Percentiles rank a stretch among this genome's conserved stretches.
Evolutionary conservation across 2,797 vertebrate genomes (phyloP).

Genomic region (Periophthalmus magnuspinnatus): DNA sequence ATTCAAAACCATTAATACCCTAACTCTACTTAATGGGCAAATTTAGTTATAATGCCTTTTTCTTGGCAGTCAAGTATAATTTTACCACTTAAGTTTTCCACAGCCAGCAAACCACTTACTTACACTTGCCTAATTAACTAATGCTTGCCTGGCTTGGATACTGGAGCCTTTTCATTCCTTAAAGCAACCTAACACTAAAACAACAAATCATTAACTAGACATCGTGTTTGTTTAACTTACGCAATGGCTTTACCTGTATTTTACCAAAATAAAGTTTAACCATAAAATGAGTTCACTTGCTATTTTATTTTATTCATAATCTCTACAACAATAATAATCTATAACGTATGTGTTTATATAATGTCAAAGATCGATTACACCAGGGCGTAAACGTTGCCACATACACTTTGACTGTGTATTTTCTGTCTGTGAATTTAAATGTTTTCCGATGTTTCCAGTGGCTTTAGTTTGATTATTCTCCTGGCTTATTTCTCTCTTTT

Average conservation of each 20-base stretch:
- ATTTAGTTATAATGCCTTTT: background rate
- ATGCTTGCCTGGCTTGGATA: background rate
- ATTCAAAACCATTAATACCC: background rate
- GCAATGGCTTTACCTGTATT: background rate
- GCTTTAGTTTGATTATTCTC: constrained; percentile 3
- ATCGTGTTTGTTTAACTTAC: background rate
- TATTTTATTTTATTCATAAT: background rate
- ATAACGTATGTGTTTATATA: background rate
- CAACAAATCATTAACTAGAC: background rate
- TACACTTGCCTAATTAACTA: background rate
- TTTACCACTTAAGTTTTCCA: background rate
- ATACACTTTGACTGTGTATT: background rate
- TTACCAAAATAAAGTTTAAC: background rate
- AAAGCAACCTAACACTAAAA: background rate
- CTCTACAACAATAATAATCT: no score
- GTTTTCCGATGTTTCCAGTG: constrained; percentile 4
- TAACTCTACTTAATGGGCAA: background rate
- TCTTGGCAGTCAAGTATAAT: background rate
- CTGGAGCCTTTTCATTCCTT: background rate
- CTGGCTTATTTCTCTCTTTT: background rate
- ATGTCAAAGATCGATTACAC: background rate
- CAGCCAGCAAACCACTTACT: background rate
- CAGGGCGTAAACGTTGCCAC: background rate
- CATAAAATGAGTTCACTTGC: background rate
- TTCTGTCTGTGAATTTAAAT: background rate